phyloP scores from a whole-genome alignment of 2,113 vertebrate genomes.

The Aplodontia rufa region DNA sequence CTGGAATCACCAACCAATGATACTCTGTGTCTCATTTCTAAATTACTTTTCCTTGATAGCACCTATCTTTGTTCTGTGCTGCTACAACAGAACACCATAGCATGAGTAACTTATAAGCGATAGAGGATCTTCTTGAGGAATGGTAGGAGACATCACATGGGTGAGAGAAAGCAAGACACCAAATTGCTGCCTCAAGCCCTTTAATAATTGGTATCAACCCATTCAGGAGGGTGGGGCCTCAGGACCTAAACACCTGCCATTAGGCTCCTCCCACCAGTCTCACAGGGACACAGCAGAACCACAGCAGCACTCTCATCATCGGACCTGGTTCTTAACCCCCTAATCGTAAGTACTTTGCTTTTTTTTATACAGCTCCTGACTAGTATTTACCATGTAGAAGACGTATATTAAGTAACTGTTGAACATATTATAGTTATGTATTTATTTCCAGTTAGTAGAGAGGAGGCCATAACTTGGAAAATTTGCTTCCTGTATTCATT shows the following conservation, averaged over 20 bases:
- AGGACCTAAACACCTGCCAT: background rate
- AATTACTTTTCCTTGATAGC: background rate
- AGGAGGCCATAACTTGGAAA: background rate
- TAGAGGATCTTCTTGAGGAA: background rate
- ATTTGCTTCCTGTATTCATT: background rate
- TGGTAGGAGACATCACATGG: background rate
- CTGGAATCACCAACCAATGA: background rate
- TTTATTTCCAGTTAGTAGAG: background rate
- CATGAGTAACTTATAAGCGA: background rate
- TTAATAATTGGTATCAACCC: background rate
- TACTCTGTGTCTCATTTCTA: background rate
- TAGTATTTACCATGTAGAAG: background rate
- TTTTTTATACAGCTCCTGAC: background rate
- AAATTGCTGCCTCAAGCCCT: background rate
- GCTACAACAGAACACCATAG: background rate
- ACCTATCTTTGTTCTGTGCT: background rate
- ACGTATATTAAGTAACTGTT: background rate
- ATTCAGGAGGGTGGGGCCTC: background rate
- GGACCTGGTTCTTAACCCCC: background rate
- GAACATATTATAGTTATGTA: background rate
- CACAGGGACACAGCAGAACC: no score
- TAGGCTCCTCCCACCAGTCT: background rate
- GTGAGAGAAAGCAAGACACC: background rate
- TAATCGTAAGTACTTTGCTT: background rate
- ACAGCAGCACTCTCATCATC: background rate